Evolutionary conservation across 2,888 invertebrate genomes (phyloP).

Genomic region (Anarsia innoxiella): DNA sequence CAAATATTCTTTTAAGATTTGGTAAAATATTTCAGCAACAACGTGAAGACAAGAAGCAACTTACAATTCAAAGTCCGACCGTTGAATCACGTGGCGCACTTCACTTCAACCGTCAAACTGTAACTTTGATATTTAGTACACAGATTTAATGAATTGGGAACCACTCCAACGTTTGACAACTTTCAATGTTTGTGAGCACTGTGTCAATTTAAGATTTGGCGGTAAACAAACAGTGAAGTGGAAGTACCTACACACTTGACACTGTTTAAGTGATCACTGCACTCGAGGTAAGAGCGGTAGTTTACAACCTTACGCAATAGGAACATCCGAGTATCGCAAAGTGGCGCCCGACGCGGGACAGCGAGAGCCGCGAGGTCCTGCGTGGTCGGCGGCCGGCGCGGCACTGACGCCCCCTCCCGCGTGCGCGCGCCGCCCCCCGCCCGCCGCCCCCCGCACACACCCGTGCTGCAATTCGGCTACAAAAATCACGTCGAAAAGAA

Average conservation of each 20-base stretch:
- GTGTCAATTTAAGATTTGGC: slow-evolving; percentile 13
- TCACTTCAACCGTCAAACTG: slow-evolving; percentile 29
- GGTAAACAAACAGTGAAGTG: slow-evolving; percentile 18
- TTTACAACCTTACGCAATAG: slow-evolving; percentile 18
- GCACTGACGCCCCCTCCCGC: slow-evolving; percentile 68
- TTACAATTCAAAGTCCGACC: slow-evolving; percentile 24
- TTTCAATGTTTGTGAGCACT: neutral
- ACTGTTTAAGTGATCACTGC: slow-evolving; percentile 26
- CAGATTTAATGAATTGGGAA: slow-evolving; percentile 15
- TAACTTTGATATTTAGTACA: slow-evolving; percentile 15
- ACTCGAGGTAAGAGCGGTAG: too few species aligned
- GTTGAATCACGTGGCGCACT: slow-evolving; percentile 34
- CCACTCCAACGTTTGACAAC: slow-evolving; percentile 27
- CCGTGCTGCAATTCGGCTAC: slow-evolving; percentile 55
- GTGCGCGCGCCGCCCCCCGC: slow-evolving; percentile 58
- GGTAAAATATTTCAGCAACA: too few species aligned
- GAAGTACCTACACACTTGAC: slow-evolving; percentile 30
- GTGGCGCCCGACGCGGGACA: slow-evolving; percentile 58
- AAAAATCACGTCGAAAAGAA: slow-evolving; percentile 53
- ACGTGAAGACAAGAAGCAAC: slow-evolving; percentile 24
- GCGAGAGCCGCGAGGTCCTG: slow-evolving; percentile 29
- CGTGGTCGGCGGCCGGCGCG: slow-evolving; percentile 38
- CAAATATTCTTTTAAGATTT: too few species aligned
- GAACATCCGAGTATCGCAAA: slow-evolving; percentile 28
- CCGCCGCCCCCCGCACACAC: slow-evolving; percentile 23